Evolutionary conservation across 2,888 invertebrate genomes (phyloP), one percentile per base, ranked within the genome.

Genomic region (Cyclophora albipunctata): DNA sequence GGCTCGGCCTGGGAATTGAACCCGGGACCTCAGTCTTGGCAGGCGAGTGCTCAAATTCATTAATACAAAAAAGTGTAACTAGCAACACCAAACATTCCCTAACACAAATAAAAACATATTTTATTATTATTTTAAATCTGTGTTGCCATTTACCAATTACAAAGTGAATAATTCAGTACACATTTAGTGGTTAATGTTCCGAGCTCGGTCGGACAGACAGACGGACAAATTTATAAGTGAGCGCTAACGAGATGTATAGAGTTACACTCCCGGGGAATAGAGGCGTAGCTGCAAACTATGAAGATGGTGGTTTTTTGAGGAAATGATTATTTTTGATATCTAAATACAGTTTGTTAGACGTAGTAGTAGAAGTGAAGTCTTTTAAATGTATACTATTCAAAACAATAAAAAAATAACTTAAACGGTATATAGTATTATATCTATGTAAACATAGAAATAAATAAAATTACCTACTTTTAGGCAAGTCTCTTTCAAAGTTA

Each of bases 221-320:
- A 74, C 75, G 61, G 80, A 81, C 81, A 75, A 79, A 81, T 82
- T 83, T 82, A 81, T 80, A 80, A 74, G 73, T 71, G 67, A 64
- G 67, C 75, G 73, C 76, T 82, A 81, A 82, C 82, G 80, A 80
- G 82, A 77, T 72, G 67, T 71, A 69, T 66, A 61, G 59, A 40
- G 52, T 34, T 49, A 48, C 41, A 55, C 3, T 5, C 45, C 33
- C 3, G 0, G 3, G 3, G 47, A 0, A 60, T 43, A 72, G 51
- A 6, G 64, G 2, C 0, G 66, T 44, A 67, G 44, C 40, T 64
- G 65, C n/a, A 5, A 4, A 20, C 3, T 20, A 20, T 20, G 20
- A 7, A 3, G 7, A 7, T 42, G 33, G 20, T 5, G 37, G 37
- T 43, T 7, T 48, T 43, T 47, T 34, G 34, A 49, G 6, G 7